Conservation (phyloP, 2,888 invertebrate genomes). For the Bombyx huttoni region DNA sequence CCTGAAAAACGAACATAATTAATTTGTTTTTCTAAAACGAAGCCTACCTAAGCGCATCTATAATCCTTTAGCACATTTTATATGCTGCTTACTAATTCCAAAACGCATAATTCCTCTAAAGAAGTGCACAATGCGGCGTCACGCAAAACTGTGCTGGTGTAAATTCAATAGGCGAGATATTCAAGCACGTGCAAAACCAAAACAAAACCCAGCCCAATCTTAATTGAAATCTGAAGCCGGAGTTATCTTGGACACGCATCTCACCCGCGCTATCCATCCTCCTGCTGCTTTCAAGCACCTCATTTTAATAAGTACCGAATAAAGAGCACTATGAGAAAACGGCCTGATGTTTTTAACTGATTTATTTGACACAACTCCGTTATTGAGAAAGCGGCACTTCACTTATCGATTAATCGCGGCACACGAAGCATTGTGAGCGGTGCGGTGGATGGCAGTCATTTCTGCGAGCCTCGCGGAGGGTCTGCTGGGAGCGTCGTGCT, state of each 20-base stretch:
- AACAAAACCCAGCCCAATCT: slow-evolving; percentile 51
- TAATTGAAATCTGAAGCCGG: slow-evolving; percentile 60
- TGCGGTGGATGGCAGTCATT: slow-evolving; percentile 47
- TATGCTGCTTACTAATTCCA: not conserved
- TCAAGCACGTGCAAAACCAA: slow-evolving; percentile 42
- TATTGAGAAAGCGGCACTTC: slow-evolving; percentile 52
- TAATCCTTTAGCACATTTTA: too few relatives aligned
- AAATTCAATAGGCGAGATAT: slow-evolving; percentile 17
- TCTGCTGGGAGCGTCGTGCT: slow-evolving; percentile 49
- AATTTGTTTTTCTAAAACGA: not conserved
- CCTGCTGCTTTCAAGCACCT: slow-evolving; percentile 66
- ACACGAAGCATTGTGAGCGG: slow-evolving; percentile 46
- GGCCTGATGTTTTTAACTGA: slow-evolving; percentile 31
- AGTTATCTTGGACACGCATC: slow-evolving; percentile 53
- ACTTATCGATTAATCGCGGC: slow-evolving; percentile 58
- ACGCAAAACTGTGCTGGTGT: slow-evolving; percentile 1
- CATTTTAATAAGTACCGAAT: slow-evolving; percentile 51
- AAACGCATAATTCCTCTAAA: not conserved
- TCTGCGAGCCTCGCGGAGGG: slow-evolving; percentile 58
- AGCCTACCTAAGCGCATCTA: too few relatives aligned
- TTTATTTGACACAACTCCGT: slow-evolving; percentile 49
- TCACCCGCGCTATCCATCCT: slow-evolving; percentile 69
- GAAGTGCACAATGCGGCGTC: not conserved
- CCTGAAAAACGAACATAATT: slow-evolving; percentile 37
- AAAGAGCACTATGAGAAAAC: slow-evolving; percentile 33